A percentile compares a stretch with the other conserved stretches of the same genome.
These are phyloP conservation scores for Galeopterus variegatus DNA, from an alignment of 2,113 vertebrate species.

Conservation along the genomic window DNA sequence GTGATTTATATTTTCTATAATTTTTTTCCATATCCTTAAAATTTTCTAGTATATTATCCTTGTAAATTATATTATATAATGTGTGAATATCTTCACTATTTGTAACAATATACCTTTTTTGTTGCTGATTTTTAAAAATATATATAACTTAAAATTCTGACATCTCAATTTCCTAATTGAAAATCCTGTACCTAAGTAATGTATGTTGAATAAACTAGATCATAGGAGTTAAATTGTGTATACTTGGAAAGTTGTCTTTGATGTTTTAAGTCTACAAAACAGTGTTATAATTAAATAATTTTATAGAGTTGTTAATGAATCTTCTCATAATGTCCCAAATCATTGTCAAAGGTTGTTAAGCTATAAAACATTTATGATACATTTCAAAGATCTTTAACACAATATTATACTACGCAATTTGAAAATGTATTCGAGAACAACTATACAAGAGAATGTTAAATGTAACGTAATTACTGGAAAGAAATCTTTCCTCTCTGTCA, in stretches of 20 bases:
- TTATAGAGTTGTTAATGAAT: not conserved
- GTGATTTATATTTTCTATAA: not conserved
- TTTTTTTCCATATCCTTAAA: not conserved
- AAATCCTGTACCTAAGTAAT: not conserved
- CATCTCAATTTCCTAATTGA: not conserved
- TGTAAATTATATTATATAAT: not conserved
- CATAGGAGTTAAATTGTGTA: not conserved
- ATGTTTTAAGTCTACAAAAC: not conserved
- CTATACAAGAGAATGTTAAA: not conserved
- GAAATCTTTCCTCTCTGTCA: not conserved
- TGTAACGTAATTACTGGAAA: not conserved
- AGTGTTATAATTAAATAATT: not conserved
- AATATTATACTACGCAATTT: not conserved
- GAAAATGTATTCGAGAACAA: not conserved
- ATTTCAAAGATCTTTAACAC: slow-evolving; percentile 43
- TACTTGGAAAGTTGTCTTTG: not conserved
- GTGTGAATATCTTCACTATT: not conserved
- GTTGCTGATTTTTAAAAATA: not conserved
- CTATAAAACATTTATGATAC: not conserved
- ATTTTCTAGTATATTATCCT: not conserved
- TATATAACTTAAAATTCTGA: not conserved
- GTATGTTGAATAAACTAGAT: not conserved
- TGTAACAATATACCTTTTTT: not conserved
- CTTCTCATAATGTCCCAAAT: not conserved
- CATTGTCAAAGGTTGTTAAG: not conserved